Evolutionary conservation across 2,888 invertebrate species (phyloP).

Genomic region (Xestia c-nigrum): DNA sequence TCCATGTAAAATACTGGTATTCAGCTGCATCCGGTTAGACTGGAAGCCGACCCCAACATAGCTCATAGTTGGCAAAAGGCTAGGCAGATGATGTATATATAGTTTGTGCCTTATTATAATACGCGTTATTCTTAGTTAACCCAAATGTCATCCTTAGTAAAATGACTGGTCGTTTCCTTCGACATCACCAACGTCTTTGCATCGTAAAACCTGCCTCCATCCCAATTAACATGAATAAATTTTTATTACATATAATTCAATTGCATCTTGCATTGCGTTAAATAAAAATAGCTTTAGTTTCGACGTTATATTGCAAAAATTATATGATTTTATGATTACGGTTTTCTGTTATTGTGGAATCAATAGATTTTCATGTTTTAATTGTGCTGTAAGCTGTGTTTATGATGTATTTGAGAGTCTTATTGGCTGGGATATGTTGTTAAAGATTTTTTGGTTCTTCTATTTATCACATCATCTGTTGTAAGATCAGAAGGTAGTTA

Average conservation of each 20-base stretch:
- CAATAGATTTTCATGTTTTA: slow-evolving; percentile 30
- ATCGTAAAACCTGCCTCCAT: slow-evolving; percentile 65
- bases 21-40: too few species aligned
- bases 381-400: slow-evolving; percentile 26
- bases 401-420: slow-evolving; percentile 11
- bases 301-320: slow-evolving; percentile 34
- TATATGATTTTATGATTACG: slow-evolving; percentile 32
- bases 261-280: slow-evolving; percentile 53
- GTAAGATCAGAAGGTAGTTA: background rate
- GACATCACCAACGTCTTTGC: slow-evolving; percentile 45
- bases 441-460: background rate
- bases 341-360: slow-evolving; percentile 25
- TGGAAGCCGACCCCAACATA: too few species aligned
- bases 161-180: slow-evolving; percentile 48
- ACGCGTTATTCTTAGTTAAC: slow-evolving; percentile 6
- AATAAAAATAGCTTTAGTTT: slow-evolving; percentile 58
- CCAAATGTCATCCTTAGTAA: slow-evolving; percentile 42
- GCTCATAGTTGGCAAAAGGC: too few species aligned
- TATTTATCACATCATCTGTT: background rate
- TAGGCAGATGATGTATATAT: background rate
- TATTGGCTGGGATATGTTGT: background rate
- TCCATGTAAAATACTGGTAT: too few species aligned
- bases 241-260: slow-evolving; percentile 71
- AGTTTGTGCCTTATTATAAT: slow-evolving; percentile 1
- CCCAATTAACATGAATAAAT: slow-evolving; percentile 74